Conservation (phyloP, 2,113 vertebrate species). For the Apus apus region DNA sequence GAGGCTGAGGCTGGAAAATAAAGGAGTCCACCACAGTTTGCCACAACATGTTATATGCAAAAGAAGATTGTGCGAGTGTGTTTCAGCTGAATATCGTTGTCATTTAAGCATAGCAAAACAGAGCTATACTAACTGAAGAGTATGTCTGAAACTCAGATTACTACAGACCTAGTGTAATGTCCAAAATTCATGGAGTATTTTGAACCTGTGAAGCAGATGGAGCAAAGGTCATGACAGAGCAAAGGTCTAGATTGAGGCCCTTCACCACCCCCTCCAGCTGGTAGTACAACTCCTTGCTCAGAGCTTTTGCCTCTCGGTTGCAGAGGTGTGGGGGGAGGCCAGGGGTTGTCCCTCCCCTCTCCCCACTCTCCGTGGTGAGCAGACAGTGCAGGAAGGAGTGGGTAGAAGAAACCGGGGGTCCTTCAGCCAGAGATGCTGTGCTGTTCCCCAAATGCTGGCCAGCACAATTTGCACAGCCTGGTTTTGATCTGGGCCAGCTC, state of each 20-base stretch:
- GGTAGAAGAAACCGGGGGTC: not conserved
- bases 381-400: not conserved
- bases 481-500: not conserved
- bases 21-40: not conserved
- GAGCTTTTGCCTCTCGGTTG: not conserved
- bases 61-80: not conserved
- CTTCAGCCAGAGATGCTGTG: not conserved
- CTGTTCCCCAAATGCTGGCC: not conserved
- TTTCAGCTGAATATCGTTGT: not conserved
- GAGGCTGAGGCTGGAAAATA: not conserved
- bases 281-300: not conserved
- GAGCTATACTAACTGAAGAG: not conserved
- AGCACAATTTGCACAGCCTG: not conserved
- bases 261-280: not conserved
- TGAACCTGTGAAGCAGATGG: not conserved
- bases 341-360: not conserved
- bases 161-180: not conserved
- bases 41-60: not conserved
- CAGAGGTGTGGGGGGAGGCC: rapidly evolving
- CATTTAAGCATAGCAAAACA: not conserved
- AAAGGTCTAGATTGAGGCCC: not conserved
- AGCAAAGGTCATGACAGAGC: conserved; percentile 24
- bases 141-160: not conserved
- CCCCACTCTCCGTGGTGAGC: not conserved
- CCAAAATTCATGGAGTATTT: not conserved